Base-by-base conservation (phyloP, 2,113 vertebrate species). In the Cynocephalus volans region DNA sequence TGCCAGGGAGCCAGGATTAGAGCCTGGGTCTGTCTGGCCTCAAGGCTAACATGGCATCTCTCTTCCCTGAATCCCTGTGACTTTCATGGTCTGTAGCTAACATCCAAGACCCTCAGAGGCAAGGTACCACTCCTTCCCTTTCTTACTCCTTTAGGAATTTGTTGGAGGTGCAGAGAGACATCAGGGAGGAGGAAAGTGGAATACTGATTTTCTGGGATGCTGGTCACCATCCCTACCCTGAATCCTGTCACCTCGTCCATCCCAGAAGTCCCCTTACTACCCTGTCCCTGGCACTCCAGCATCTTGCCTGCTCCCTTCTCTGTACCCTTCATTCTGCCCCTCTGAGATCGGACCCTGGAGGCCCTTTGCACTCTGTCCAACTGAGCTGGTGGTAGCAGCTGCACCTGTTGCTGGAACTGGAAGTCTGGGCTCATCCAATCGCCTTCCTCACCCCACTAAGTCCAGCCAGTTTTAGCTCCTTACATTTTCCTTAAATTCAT, bases 271-370 rank as follows among this genome's bases (percentile, higher is more conserved):
- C 33, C 87, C 2, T 36, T 56, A 56, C 21, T 5, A 8, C 60
- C 85, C 45, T 8, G 3, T 12, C 5, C 58, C 90, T 21, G 6
- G 18, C 8, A 6, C 31, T 56, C 24, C 15, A 48, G 28, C 91
- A 8, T 79, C 80, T 65, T 2, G 1, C 19, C 80, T n/a, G 65
- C 17, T 76, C 6, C 58, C 52, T 56, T 76, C 60, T 41, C 33
- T 4, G 10, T 1, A 8, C 14, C 28, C 41, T 21, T 52, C 45
- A 2, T 52, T 24, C 31, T 45, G 8, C 23, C 11, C 9, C 65
- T 77, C 64, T 0, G 6, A 73, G 64, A 12, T 7, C 0, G 11
- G 41, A 14, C 64, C 10, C 69, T 26, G 56, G 36, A 76, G 8
- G n/a, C n/a, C 19, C 26, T 79, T 17, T n/a, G 19, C 65, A 45